Base-by-base conservation (phyloP, 1,140 invertebrate species). In the Nebria ingens region DNA sequence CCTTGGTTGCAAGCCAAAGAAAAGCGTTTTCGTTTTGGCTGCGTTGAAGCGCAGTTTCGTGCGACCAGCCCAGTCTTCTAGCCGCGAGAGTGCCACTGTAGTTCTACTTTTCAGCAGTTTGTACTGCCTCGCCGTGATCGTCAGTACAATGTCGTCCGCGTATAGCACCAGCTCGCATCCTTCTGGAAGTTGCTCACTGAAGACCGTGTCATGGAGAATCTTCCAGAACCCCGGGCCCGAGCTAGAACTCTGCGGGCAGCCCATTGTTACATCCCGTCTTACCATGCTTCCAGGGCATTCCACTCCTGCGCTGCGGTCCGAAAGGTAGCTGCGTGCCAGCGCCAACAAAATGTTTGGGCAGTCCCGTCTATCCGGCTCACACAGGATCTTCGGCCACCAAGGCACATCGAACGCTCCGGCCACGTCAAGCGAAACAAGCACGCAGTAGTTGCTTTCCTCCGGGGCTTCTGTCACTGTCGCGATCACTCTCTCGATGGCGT, bases 191-290 rank as follows among this genome's bases (percentile, higher is more conserved):
- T 52, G 3, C 21, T 9, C 21, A 6, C 21, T 21, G 51, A 64
- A 52, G 0, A 63, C 15, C 0, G 25, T 55, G 40, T 65, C 61
- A 49, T 66, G 63, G n/a, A 62, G 52, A 0, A 64, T 19, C n/a
- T 61, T 66, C 62, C 64, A 65, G 17, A 56, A 60, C 0, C 38
- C 34, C 0, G 66, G 65, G 0, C 64, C 64, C 1, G 63, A 57
- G 2, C 66, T 59, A 0, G 65, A 66, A 0, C 65, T 65, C 45
- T 66, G 64, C 2, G 66, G 66, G 12, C 65, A 65, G 12, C 66
- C 64, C 9, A 56, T 42, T 0, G 56, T 59, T 9, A 58, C 57
- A n/a, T 0, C 0, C 13, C 56, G 9, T 19, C n/a, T n/a, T n/a
- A n/a, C n/a, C n/a, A n/a, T n/a, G n/a, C 6, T 19, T 11, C 19